phyloP scores from a whole-genome alignment of 64 coral and sea anemone genomes.

The Astreopora myriophthalma region DNA sequence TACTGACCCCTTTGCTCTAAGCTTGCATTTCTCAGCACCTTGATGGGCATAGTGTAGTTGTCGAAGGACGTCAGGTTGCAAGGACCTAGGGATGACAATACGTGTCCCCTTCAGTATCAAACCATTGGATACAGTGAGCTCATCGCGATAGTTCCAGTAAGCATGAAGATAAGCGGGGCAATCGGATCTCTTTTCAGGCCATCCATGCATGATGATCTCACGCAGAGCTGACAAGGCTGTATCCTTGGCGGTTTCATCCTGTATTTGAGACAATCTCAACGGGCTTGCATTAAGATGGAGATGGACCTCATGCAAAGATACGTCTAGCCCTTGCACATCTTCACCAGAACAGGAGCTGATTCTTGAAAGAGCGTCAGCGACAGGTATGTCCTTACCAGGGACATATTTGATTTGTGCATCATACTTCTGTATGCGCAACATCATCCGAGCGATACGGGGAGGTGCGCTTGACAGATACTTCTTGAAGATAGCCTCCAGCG shows the following conservation, averaged over 20 bases:
- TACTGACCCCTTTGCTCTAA: constrained; percentile 59
- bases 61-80: constrained; percentile 24
- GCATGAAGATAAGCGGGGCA: constrained; percentile 20
- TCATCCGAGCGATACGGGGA: constrained; percentile 63
- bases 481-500: constrained; percentile 32
- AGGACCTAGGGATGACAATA: constrained; percentile 18
- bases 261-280: constrained; percentile 20
- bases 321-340: constrained; percentile 21
- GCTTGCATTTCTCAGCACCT: constrained; percentile 61
- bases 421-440: constrained; percentile 56
- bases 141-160: constrained; percentile 63
- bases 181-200: constrained; percentile 44
- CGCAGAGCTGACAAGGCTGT: background rate
- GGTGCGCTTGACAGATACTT: too few species aligned
- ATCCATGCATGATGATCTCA: constrained; percentile 34
- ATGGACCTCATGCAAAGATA: constrained; percentile 44
- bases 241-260: constrained; percentile 36
- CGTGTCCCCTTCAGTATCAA: constrained; percentile 48
- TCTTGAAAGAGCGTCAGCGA: constrained; percentile 48
- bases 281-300: constrained; percentile 37
- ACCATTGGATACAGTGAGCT: constrained; percentile 35
- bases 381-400: constrained; percentile 42
- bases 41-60: constrained; percentile 63
- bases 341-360: constrained; percentile 33
- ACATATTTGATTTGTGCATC: constrained; percentile 46